phyloP scores from a whole-genome alignment of 1,140 invertebrate species.

The Drosophila oshimai region DNA sequence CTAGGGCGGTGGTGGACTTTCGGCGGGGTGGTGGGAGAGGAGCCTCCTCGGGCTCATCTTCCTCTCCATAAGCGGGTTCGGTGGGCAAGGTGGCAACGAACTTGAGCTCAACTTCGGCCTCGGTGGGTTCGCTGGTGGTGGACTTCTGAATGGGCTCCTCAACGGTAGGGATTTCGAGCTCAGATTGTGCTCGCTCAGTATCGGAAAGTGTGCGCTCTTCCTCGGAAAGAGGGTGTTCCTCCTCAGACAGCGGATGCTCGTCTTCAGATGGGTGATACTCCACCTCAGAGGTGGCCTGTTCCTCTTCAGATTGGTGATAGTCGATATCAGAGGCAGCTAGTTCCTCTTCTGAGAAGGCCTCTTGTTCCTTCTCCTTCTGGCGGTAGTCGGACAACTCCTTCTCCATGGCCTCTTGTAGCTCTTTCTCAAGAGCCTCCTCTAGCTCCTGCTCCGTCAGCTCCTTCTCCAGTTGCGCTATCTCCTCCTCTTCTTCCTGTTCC shows the following conservation, averaged over 20 bases:
- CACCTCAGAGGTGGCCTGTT: slow-evolving; percentile 29
- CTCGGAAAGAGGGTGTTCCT: slow-evolving; percentile 17
- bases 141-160: slow-evolving; percentile 27
- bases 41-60: slow-evolving; percentile 2
- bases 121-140: slow-evolving; percentile 46
- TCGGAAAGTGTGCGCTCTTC: slow-evolving; percentile 26
- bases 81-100: slow-evolving; percentile 55
- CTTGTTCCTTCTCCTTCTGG: slow-evolving; percentile 29
- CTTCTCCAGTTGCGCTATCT: slow-evolving; percentile 20
- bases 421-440: slow-evolving; percentile 60
- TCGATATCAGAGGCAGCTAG: slow-evolving; percentile 33
- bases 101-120: slow-evolving; percentile 51
- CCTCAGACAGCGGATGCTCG: slow-evolving; percentile 15
- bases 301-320: slow-evolving; percentile 20
- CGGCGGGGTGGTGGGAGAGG: slow-evolving; percentile 74
- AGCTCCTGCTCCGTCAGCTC: slow-evolving; percentile 58
- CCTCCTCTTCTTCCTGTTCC: slow-evolving; percentile 39
- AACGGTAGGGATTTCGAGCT: not conserved
- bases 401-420: slow-evolving; percentile 59
- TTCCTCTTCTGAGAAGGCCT: slow-evolving; percentile 38
- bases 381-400: slow-evolving; percentile 59
- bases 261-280: slow-evolving; percentile 34
- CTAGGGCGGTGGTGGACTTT: slow-evolving; percentile 62
- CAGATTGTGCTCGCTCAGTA: slow-evolving; percentile 11
- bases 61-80: slow-evolving; percentile 41